Evolutionary conservation across 2,113 vertebrate genomes (phyloP).

Genomic region (Archilochus colubris): DNA sequence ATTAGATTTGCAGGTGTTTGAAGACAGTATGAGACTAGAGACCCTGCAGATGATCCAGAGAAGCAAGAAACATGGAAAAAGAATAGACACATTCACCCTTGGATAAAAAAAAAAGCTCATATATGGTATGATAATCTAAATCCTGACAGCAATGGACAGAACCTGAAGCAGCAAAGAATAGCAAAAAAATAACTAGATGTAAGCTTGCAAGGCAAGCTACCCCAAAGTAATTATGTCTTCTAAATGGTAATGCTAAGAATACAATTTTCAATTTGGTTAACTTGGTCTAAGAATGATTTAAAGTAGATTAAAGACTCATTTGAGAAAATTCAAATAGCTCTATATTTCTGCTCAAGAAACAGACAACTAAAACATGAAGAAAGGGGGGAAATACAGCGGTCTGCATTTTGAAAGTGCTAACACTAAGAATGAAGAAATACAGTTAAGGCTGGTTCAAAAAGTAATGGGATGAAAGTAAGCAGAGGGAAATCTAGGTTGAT

Average conservation of each 20-base stretch:
- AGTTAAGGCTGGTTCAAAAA: neutral
- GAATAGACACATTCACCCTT: neutral
- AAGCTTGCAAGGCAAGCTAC: neutral
- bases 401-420: neutral
- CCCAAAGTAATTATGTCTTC: constrained; percentile 14
- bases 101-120: neutral
- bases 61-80: neutral
- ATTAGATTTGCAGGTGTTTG: constrained; percentile 62
- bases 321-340: constrained; percentile 8
- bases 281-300: neutral
- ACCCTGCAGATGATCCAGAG: constrained; percentile 43
- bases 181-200: neutral
- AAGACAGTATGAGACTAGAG: constrained; percentile 38
- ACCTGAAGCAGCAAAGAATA: neutral
- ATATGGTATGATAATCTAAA: neutral
- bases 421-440: neutral
- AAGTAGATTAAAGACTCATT: constrained; percentile 7
- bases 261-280: neutral
- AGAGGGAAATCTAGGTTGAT: constrained; percentile 36
- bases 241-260: constrained; percentile 2
- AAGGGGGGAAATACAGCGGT: neutral
- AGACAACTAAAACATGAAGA: neutral
- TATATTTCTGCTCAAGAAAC: constrained; percentile 2
- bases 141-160: neutral
- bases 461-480: constrained; percentile 24